Evolutionary conservation across 2,888 invertebrate species (phyloP).

Genomic region (Lochmaea crataegi): DNA sequence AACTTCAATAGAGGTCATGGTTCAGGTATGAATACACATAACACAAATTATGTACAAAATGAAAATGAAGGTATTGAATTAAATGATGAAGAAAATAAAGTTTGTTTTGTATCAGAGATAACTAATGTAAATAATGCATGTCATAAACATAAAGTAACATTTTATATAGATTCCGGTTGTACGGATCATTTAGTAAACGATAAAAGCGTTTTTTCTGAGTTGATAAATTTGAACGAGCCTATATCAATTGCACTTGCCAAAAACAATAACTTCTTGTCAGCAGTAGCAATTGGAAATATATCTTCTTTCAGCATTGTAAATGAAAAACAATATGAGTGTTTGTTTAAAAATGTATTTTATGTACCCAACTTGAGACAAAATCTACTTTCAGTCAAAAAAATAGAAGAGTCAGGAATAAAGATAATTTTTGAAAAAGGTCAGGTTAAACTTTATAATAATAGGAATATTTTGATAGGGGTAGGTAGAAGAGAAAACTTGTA

Average conservation of each 20-base stretch:
- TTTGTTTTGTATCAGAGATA: too few relatives aligned
- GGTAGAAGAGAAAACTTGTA: constrained; percentile 38
- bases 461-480: constrained; percentile 29
- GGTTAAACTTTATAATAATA: constrained; percentile 29
- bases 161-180: too few relatives aligned
- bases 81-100: too few relatives aligned
- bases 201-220: too few relatives aligned
- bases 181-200: too few relatives aligned
- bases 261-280: constrained; percentile 1
- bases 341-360: constrained; percentile 41
- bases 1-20: too few relatives aligned
- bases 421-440: constrained; percentile 33
- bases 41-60: constrained; percentile 21
- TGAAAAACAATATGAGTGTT: constrained; percentile 35
- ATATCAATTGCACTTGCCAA: not conserved
- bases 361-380: constrained; percentile 33
- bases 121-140: too few relatives aligned
- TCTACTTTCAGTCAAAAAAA: constrained; percentile 31
- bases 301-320: constrained; percentile 19
- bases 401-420: constrained; percentile 36
- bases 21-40: too few relatives aligned
- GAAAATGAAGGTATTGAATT: too few relatives aligned
- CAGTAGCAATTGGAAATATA: constrained; percentile 1
- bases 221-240: too few relatives aligned
- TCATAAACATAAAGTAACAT: too few relatives aligned